A percentile compares a stretch with the other conserved stretches of the same genome.
These are phyloP conservation scores for Ctenoplectra terminalis DNA, from an alignment of 1,140 invertebrate genomes.

Conservation along the genomic window DNA sequence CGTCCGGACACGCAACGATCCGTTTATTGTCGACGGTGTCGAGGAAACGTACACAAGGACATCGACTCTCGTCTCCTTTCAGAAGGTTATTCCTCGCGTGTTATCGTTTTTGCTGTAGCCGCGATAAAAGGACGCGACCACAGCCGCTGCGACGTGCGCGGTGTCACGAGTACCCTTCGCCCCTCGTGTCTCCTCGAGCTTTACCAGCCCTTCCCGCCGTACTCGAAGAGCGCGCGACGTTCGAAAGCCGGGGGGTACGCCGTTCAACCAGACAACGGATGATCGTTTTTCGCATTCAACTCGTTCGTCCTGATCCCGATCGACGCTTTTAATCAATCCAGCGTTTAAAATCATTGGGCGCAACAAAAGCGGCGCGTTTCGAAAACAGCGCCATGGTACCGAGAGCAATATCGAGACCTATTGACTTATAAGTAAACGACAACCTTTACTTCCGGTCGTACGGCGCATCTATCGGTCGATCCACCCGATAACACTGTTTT, in stretches of 20 bases:
- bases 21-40: neutral
- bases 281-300: neutral
- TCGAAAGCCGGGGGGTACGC: slow-evolving; percentile 4
- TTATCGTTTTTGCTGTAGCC: slow-evolving; percentile 12
- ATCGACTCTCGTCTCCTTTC: neutral
- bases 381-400: neutral
- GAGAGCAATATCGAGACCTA: neutral
- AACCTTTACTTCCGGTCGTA: neutral
- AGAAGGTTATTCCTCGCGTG: neutral
- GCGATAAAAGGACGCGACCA: slow-evolving; percentile 44
- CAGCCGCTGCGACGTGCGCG: slow-evolving; percentile 21
- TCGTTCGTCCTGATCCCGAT: neutral
- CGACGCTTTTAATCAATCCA: neutral
- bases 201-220: slow-evolving; percentile 33
- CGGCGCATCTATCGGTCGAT: neutral
- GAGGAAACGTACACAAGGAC: neutral
- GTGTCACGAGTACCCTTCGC: slow-evolving; percentile 1
- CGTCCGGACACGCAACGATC: slow-evolving; percentile 28
- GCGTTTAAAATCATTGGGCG: neutral
- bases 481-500: too few relatives aligned
- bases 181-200: neutral
- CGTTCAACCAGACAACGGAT: neutral
- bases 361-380: neutral
- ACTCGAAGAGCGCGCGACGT: slow-evolving; percentile 23
- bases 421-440: neutral